phyloP scores from a whole-genome alignment of 2,113 vertebrate genomes.

The Puntigrus tetrazona region DNA sequence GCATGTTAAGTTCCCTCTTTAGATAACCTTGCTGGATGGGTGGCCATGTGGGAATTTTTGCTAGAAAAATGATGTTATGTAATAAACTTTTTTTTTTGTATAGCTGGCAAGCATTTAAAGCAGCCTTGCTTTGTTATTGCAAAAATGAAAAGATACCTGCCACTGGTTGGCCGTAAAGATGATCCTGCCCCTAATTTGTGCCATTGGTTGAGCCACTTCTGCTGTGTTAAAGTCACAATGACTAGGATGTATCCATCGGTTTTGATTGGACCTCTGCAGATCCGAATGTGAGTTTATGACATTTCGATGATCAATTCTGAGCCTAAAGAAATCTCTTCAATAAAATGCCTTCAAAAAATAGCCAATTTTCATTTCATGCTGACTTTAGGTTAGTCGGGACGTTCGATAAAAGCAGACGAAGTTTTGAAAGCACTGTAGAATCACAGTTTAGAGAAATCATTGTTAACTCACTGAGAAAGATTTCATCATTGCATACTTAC shows the following conservation, averaged over 20 bases:
- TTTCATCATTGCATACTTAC: neutral
- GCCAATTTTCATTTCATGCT: neutral
- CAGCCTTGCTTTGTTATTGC: neutral
- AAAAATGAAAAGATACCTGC: neutral
- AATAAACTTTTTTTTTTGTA: neutral
- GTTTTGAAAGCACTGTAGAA: neutral
- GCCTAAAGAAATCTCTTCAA: no score
- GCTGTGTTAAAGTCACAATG: neutral
- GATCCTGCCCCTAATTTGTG: neutral
- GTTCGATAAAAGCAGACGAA: neutral
- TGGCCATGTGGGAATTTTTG: neutral
- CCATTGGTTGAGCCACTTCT: neutral
- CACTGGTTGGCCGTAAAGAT: neutral
- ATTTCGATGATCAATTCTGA: neutral
- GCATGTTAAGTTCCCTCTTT: neutral
- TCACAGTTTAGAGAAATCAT: neutral
- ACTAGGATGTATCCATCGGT: neutral
- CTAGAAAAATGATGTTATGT: neutral
- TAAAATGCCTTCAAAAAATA: neutral
- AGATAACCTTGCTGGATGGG: neutral
- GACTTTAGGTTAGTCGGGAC: neutral
- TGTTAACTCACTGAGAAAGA: neutral
- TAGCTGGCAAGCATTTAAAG: neutral
- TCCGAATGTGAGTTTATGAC: neutral
- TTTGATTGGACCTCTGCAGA: neutral